Evolutionary conservation across 2,888 invertebrate species (phyloP).

Genomic region (Amitus sp.): DNA sequence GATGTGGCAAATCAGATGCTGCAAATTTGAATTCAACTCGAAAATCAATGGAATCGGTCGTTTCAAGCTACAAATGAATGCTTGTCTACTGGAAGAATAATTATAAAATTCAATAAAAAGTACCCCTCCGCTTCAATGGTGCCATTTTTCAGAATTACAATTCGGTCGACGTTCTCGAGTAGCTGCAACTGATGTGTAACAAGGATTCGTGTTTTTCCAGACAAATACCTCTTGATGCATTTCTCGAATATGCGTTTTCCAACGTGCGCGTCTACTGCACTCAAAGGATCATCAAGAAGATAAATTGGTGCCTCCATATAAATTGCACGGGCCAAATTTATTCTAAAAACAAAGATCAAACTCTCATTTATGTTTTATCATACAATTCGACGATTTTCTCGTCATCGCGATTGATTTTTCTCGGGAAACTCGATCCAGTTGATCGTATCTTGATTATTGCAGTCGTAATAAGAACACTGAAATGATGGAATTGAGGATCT

Average conservation of each 20-base stretch:
- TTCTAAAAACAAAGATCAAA: constrained; percentile 64
- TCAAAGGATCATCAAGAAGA: constrained; percentile 89
- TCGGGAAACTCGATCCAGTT: too few species aligned
- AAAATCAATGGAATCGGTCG: too few species aligned
- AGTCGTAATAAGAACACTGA: too few species aligned
- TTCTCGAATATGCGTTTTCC: constrained; percentile 89
- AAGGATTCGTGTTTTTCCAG: constrained; percentile 68
- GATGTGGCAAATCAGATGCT: too few species aligned
- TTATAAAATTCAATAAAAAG: too few species aligned
- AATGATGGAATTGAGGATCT: too few species aligned
- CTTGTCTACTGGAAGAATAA: too few species aligned
- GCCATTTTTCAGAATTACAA: constrained; percentile 62
- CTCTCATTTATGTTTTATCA: background rate
- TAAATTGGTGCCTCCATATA: constrained; percentile 89
- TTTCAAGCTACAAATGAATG: too few species aligned
- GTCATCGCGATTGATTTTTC: too few species aligned
- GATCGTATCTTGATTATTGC: too few species aligned
- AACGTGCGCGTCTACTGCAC: constrained; percentile 93
- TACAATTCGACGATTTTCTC: too few species aligned
- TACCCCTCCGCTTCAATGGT: constrained; percentile 56
- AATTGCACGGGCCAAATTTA: constrained; percentile 87
- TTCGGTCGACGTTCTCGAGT: constrained; percentile 60
- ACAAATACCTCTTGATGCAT: constrained; percentile 73
- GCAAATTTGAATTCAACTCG: too few species aligned
- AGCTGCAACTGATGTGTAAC: constrained; percentile 74